Conservation (phyloP, 2,888 invertebrate genomes). For the Drosophila borborema region DNA sequence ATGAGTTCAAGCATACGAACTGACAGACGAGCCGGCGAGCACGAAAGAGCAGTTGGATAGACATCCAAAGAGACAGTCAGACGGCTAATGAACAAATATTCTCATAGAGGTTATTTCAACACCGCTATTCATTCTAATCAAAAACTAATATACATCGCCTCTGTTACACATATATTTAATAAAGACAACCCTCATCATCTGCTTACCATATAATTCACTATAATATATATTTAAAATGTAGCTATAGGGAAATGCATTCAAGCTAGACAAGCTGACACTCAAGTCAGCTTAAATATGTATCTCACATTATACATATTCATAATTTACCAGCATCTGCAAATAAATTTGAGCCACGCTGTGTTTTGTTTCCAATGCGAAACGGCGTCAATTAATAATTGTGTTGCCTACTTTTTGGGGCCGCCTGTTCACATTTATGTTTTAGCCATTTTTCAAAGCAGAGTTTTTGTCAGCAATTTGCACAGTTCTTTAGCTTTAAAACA, state of each 20-base stretch:
- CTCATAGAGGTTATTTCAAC: not conserved
- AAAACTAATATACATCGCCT: too few relatives aligned
- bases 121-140: too few relatives aligned
- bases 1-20: too few relatives aligned
- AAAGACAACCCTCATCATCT: too few relatives aligned
- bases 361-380: not conserved
- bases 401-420: constrained; percentile 33
- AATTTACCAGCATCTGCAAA: not conserved
- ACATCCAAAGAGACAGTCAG: too few relatives aligned
- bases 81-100: too few relatives aligned
- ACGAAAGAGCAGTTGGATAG: not conserved
- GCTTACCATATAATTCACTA: too few relatives aligned
- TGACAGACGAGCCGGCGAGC: too few relatives aligned
- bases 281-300: not conserved
- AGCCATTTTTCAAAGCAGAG: constrained; percentile 23
- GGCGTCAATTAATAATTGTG: constrained; percentile 27
- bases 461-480: constrained; percentile 25
- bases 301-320: not conserved
- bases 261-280: not conserved
- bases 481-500: constrained; percentile 41
- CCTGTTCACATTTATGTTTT: constrained; percentile 7
- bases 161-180: too few relatives aligned
- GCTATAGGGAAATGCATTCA: too few relatives aligned
- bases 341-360: not conserved
- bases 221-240: too few relatives aligned